Conservation (phyloP, 2,113 vertebrate genomes). For the Micronisus gabar region DNA sequence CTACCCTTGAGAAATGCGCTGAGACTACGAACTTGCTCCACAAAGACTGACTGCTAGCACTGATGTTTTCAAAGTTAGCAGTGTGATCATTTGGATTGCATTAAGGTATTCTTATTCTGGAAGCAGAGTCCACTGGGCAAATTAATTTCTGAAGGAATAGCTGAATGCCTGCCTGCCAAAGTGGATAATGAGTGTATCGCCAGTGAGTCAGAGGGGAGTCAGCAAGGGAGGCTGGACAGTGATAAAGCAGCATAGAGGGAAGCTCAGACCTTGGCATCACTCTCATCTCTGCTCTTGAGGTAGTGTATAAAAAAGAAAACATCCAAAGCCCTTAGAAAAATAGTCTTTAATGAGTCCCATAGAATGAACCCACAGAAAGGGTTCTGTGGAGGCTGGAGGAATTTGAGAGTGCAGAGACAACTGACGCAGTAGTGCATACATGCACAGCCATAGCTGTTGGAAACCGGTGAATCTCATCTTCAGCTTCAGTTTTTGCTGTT, state of each 20-base stretch:
- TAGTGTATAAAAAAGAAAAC: not conserved
- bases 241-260: not conserved
- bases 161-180: not conserved
- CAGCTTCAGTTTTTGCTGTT: not conserved
- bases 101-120: not conserved
- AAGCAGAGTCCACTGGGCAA: not conserved
- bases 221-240: slow-evolving; percentile 8
- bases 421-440: not conserved
- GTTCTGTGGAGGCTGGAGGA: not conserved
- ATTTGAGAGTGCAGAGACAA: not conserved
- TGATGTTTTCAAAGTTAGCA: not conserved
- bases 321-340: slow-evolving; percentile 31
- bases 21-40: not conserved
- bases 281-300: slow-evolving; percentile 6
- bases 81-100: not conserved
- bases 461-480: not conserved
- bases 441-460: not conserved
- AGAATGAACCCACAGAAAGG: not conserved
- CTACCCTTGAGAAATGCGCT: not conserved
- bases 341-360: not conserved
- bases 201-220: not conserved
- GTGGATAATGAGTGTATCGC: not conserved
- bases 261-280: slow-evolving; percentile 10
- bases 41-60: not conserved
- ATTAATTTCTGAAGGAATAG: slow-evolving; percentile 26